Base-by-base conservation (phyloP, 2,113 vertebrate genomes). In the Clarias magur region DNA sequence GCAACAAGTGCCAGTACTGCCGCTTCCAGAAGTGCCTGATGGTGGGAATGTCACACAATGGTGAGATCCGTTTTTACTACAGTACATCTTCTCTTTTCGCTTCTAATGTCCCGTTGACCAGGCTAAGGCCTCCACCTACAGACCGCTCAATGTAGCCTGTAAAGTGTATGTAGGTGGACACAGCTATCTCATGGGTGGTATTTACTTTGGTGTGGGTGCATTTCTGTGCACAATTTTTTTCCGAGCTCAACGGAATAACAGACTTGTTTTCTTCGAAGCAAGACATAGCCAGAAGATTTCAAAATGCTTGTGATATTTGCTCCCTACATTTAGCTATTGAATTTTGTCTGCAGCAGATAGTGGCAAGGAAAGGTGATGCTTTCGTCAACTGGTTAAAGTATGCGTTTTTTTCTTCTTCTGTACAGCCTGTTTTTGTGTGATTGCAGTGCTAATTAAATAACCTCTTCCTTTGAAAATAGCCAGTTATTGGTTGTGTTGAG, bases 1-100 rank as follows among this genome's bases (percentile, higher is more conserved):
- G 98, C 87, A 99, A 99, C 94, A 99, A 99, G 95, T 99, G 98
- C 89, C 98, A 99, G 90, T 99, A 98, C 94, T 99, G 98, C 92
- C 95, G 98, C n/a, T 99, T 99, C 89, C 98, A 99, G 95, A 99
- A 99, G 67, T 99, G 98, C 91, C 97, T 99, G 0, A 95, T 97
- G 0, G 98, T 99, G 1, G 98, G 98, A n/a, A 99, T 99, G 98
- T 99, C 98, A 1, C 98, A 99, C 87, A 99, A 99, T 0, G 98
- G 98, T 99, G 91, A 96, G 97, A 25, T 9, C 3, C 1, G 5
- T 10, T 72, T 79, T 99, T 59, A 60, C 57, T 27, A 13, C 25
- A 30, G 34, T 9, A 25, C 12, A 42, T 38, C 10, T 21, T 23
- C 79, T 80, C 1, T 59, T 30, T 17, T 60, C 60, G 27, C 17